Base-by-base conservation (phyloP, 2,797 vertebrate genomes). In the Monodelphis domestica region DNA sequence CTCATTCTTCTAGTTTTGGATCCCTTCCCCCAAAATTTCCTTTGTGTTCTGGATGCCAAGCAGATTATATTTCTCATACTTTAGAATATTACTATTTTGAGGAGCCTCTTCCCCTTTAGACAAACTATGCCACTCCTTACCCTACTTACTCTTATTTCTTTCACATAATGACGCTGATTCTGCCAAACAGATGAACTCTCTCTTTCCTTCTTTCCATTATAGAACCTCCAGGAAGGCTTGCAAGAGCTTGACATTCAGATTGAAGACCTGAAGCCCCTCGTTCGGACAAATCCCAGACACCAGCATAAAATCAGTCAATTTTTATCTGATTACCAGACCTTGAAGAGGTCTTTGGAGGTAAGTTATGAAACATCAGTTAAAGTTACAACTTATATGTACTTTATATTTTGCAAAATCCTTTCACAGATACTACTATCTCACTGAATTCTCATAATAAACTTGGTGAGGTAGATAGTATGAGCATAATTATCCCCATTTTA, bases 211-310 rank as follows among this genome's bases (percentile, higher is more conserved):
- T 94, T 95, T 54, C 88, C 30, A 92, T 63, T 50, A 12, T 98
- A 99, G 99, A 98, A 97, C 92, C 98, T 99, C 89, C 99, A 98
- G 95, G 99, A 98, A 96, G 99, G 99, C 53, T 97, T 99, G 94
- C 98, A 99, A 96, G 99, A 99, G 91, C 98, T 98, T 90, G 97
- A 98, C 28, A 96, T 98, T 89, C 98, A 99, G 89, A 97, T 99
- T 92, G 98, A 98, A 12, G 98, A 98, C 0, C 88, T 98, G 94
- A 98, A 98, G 96, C 99, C 98, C 15, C 98, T 99, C 59, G 97
- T 98, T 63, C 99, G 98, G 7, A 98, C 98, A 63, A 99, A 98
- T 95, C 96, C 98, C 5, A 97, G 92, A 52, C 98, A 99, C 97
- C 98, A 97, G 89, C 98, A 98, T 93, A 98, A 98, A 98, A 98